Conservation (phyloP, 1,140 invertebrate species). For the Diabrotica virgifera region DNA sequence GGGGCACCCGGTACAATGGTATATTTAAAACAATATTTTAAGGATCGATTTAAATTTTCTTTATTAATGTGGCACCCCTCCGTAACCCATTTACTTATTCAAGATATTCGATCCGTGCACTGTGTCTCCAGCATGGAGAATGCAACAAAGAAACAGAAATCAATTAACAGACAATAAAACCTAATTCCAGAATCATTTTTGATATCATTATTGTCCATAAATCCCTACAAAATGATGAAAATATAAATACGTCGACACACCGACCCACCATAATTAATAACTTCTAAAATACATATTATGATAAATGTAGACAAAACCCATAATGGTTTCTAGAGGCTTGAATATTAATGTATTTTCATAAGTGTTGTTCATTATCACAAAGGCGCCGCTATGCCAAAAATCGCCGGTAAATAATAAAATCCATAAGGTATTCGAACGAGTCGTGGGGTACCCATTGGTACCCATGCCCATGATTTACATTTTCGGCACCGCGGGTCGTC, state of each 20-base stretch:
- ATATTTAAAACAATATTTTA: too few relatives aligned
- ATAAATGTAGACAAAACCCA: constrained; percentile 28
- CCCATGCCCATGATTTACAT: constrained; percentile 38
- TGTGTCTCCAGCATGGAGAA: background rate
- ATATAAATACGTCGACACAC: constrained; percentile 20
- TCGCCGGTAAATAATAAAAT: constrained; percentile 32
- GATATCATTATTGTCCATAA: constrained; percentile 21
- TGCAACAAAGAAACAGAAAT: constrained; percentile 10
- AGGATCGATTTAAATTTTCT: too few relatives aligned
- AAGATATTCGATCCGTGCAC: too few relatives aligned
- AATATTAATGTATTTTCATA: constrained; percentile 36
- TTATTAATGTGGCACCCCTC: too few relatives aligned
- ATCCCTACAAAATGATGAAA: constrained; percentile 22
- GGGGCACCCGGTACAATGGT: too few relatives aligned
- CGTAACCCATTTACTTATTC: too few relatives aligned
- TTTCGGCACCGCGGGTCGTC: constrained; percentile 34
- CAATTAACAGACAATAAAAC: constrained; percentile 19
- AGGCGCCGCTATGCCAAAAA: constrained; percentile 34
- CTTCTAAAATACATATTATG: constrained; percentile 30
- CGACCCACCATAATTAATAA: constrained; percentile 26
- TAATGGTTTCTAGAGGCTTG: constrained; percentile 29
- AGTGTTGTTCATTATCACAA: constrained; percentile 30
- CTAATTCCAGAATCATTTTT: constrained; percentile 14
- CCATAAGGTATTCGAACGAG: constrained; percentile 28
- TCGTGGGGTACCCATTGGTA: constrained; percentile 25